phyloP scores from a whole-genome alignment of 2,113 vertebrate genomes.

The Eudorcas thomsonii region DNA sequence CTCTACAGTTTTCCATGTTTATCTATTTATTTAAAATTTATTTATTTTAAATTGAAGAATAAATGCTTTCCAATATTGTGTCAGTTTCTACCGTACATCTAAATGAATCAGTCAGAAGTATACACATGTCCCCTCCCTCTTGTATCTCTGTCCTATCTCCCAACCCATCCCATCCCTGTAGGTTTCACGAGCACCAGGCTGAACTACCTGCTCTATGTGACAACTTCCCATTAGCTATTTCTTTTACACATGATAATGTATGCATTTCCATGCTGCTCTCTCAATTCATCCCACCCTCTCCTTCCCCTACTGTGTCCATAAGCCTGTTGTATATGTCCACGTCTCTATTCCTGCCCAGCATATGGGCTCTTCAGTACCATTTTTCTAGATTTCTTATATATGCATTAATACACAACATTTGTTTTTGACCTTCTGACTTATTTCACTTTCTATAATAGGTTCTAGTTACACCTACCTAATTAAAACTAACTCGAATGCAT shows the following conservation, averaged over 20 bases:
- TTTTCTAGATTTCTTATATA: background rate
- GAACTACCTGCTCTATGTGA: background rate
- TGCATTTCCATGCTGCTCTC: background rate
- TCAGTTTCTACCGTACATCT: accelerated
- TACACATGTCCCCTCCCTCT: background rate
- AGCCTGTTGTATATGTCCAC: background rate
- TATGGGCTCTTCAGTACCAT: background rate
- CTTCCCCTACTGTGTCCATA: background rate
- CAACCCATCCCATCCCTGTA: background rate
- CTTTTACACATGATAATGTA: background rate
- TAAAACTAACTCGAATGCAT: background rate
- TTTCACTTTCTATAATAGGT: background rate
- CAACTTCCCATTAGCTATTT: background rate
- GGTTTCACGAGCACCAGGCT: background rate
- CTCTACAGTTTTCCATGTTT: background rate
- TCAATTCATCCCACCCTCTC: accelerated
- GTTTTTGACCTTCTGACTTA: background rate
- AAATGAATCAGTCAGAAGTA: background rate
- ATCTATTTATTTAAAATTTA: background rate
- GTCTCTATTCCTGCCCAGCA: background rate
- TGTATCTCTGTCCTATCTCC: background rate
- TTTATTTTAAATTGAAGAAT: background rate
- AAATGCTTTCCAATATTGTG: background rate
- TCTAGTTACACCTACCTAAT: background rate
- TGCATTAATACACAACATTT: background rate